Base-by-base conservation (phyloP, 2,113 vertebrate genomes). In the Actenoides hombroni region DNA sequence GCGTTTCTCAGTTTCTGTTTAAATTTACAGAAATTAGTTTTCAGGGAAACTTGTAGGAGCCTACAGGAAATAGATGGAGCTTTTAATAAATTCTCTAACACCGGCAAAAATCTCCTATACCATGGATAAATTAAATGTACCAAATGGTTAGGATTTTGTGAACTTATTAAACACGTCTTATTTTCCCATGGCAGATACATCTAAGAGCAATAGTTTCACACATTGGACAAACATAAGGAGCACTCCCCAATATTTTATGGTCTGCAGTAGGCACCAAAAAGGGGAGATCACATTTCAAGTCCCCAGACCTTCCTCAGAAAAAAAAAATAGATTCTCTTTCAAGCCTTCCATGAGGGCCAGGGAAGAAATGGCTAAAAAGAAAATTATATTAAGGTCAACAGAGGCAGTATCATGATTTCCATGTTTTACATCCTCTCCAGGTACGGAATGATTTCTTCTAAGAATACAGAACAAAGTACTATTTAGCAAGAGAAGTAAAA, bases 401-500 rank as follows among this genome's bases (percentile, higher is more conserved):
- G 53, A 82, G 65, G 53, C 65, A 89, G 61, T 75, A 78, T 82
- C 77, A 71, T 63, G 39, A 94, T 74, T 78, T 83, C 74, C 53
- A 29, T 16, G 33, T 64, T 80, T 86, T 60, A 61, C 31, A 39
- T 76, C 40, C 75, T 94, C 16, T 94, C 54, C 56, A 89, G 57
- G 79, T 59, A 80, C 9, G 63, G 68, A 88, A 82, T 60, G 7
- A 64, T 82, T 51, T 80, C 59, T 84, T 49, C 42, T 61, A 87
- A 75, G n/a, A 76, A 63, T 51, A 56, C 8, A 51, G 60, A 84
- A 77, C 40, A 90, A 94, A 86, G 63, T 51, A 40, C 10, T 35
- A 2, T 69, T 63, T 91, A 96, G 51, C 64, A 81, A 83, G 71
- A 86, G 76, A 92, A 83, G 54, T 83, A 95, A 95, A 96, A 46